A percentile compares a stretch with the other conserved stretches of the same genome.
Conservation (phyloP, 2,113 vertebrate genomes). For the Malurus alboscapulatus region DNA sequence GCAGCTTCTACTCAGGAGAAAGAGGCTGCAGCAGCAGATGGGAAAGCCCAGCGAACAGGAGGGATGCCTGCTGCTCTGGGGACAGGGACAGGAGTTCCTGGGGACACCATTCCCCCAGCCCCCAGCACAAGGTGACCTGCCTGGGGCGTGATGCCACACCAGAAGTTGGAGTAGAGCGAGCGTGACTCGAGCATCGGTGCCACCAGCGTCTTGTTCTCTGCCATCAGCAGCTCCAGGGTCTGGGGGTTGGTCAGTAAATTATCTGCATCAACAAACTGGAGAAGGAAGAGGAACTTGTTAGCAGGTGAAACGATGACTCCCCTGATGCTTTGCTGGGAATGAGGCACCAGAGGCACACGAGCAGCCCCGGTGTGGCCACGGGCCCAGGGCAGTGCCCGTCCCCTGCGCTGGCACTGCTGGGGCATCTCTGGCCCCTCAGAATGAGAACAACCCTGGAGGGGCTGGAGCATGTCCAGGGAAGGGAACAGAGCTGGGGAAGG, state of each 20-base stretch:
- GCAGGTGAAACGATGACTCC: not conserved
- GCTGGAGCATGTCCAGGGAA: accelerated
- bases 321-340: not conserved
- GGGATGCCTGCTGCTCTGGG: not conserved
- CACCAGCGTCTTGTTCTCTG: conserved; percentile 90
- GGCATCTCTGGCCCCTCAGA: not conserved
- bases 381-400: not conserved
- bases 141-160: conserved; percentile 97
- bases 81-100: not conserved
- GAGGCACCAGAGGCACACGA: not conserved
- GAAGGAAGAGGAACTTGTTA: not conserved
- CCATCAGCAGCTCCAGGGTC: conserved; percentile 87
- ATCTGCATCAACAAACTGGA: conserved; percentile 90
- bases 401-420: not conserved
- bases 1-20: not conserved
- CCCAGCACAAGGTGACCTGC: conserved; percentile 53
- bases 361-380: not conserved
- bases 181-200: conserved; percentile 96
- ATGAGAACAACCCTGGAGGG: too few species aligned
- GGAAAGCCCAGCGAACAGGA: not conserved
- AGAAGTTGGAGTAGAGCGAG: conserved; percentile 96
- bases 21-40: not conserved
- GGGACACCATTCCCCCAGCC: not conserved
- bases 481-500: not conserved
- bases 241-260: conserved; percentile 92